A percentile compares a stretch with the other conserved stretches of the same genome.
Evolutionary conservation across 2,797 vertebrate genomes (phyloP).

Genomic region (Varecia variegata): DNA sequence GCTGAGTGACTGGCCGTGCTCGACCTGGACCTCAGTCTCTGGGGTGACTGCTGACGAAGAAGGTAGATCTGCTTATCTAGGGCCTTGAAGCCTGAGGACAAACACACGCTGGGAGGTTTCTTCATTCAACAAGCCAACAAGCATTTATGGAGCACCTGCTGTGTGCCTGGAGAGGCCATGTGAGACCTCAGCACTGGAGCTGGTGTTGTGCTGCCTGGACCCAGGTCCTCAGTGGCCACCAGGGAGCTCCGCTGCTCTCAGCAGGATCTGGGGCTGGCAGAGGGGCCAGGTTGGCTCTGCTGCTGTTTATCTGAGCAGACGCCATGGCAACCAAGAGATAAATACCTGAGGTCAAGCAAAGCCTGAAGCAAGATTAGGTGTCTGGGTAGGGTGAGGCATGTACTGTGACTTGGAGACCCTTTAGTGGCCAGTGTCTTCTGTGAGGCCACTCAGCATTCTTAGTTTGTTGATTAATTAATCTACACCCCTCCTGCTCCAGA

Average conservation of each 20-base stretch:
- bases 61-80: not conserved
- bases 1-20: not conserved
- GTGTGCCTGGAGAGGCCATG: not conserved
- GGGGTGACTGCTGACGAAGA: not conserved
- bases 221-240: not conserved
- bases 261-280: not conserved
- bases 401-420: conserved; percentile 23
- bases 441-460: not conserved
- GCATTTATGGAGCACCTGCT: not conserved
- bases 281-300: not conserved
- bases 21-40: not conserved
- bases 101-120: not conserved
- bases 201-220: not conserved
- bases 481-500: not conserved
- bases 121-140: not conserved
- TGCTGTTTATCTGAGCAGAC: conserved; percentile 41
- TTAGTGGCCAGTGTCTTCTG: conserved; percentile 17
- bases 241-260: conserved; percentile 51
- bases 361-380: conserved; percentile 44
- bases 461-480: conserved; percentile 24
- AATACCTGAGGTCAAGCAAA: conserved; percentile 63
- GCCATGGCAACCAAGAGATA: conserved; percentile 70
- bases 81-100: not conserved
- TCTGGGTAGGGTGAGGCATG: conserved; percentile 27
- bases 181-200: not conserved